phyloP scores from a whole-genome alignment of 2,113 vertebrate species.

The Proteles cristata region DNA sequence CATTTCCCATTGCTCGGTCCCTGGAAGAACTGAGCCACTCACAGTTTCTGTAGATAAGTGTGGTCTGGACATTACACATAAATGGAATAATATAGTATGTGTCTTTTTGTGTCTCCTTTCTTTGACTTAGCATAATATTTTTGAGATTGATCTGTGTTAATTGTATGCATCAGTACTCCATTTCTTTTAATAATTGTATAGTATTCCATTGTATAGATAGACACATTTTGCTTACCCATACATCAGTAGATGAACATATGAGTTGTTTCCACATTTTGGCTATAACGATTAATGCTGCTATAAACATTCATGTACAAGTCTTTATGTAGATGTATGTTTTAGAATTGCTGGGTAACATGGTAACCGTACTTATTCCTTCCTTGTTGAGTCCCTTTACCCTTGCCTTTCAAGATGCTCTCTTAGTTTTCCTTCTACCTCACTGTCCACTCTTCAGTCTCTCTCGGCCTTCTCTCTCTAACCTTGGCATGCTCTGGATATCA shows the following conservation, averaged over 20 bases:
- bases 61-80: background rate
- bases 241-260: background rate
- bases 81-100: background rate
- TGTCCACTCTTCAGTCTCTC: background rate
- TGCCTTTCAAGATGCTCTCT: background rate
- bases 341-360: background rate
- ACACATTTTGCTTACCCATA: background rate
- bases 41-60: background rate
- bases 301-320: background rate
- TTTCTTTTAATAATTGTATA: background rate
- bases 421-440: background rate
- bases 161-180: background rate
- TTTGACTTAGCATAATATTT: background rate
- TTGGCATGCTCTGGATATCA: background rate
- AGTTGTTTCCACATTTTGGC: background rate
- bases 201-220: background rate
- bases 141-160: background rate
- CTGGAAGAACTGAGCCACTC: background rate
- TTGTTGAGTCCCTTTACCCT: background rate
- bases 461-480: background rate
- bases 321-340: background rate
- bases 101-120: background rate
- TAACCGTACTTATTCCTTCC: background rate
- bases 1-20: background rate
- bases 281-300: background rate